phyloP scores from a whole-genome alignment of 1,140 invertebrate genomes.

The Euura saliciscinereae region DNA sequence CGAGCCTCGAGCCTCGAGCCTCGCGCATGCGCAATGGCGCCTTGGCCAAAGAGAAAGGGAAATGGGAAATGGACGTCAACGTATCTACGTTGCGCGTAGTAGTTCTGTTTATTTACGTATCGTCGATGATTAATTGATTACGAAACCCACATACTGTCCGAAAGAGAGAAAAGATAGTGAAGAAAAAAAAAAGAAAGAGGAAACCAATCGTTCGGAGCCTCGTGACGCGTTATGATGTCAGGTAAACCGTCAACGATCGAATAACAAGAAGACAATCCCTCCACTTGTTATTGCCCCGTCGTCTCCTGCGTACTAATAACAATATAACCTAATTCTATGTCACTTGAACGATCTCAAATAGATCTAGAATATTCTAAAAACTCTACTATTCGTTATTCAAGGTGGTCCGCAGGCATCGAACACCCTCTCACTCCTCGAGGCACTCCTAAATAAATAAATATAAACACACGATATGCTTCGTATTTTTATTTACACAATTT shows the following conservation, averaged over 20 bases:
- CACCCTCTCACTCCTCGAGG: not conserved
- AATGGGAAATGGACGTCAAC: not conserved
- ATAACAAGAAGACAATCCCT: no score
- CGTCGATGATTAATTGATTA: not conserved
- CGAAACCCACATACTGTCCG: not conserved
- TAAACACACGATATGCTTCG: not conserved
- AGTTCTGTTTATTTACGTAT: slow-evolving; percentile 3
- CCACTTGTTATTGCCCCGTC: no score
- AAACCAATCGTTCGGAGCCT: not conserved
- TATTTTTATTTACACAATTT: not conserved
- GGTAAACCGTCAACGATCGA: no score
- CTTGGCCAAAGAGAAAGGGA: no score
- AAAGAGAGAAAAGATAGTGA: not conserved
- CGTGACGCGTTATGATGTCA: not conserved
- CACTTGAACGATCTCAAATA: not conserved
- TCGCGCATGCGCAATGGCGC: no score
- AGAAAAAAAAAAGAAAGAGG: no score
- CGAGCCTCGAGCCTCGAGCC: no score
- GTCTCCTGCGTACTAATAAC: no score
- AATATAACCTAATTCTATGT: no score
- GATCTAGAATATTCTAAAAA: slow-evolving; percentile 8
- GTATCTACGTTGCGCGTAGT: slow-evolving; percentile 8
- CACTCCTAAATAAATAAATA: not conserved
- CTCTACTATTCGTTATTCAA: no score
- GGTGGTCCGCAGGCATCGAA: not conserved